Base-by-base conservation (phyloP, 2,113 vertebrate species). In the Halcyon senegalensis region DNA sequence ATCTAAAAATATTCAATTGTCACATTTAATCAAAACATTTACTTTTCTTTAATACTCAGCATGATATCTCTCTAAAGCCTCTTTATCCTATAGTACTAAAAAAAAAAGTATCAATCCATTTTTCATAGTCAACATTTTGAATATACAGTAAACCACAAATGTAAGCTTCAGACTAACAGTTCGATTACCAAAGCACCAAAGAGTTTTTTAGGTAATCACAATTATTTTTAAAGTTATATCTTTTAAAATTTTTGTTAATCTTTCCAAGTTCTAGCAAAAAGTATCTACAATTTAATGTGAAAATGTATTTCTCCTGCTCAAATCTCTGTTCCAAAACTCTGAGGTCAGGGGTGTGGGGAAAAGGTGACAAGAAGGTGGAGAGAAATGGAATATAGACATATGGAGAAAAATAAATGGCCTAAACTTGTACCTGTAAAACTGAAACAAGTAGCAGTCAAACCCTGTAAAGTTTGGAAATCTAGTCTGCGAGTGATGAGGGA, bases 281-380 rank as follows among this genome's bases (percentile, higher is more conserved):
- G 2, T 2, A 27, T 66, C 7, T 37, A 5, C 24, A 5, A 2
- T 41, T 33, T 16, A 73, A 30, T 17, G 5, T 20, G 10, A 33
- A 27, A 74, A 5, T 55, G 4, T 10, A 60, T 7, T 85, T 76
- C 13, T 43, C 43, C 43, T 20, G 0, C 10, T 86, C 31, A 75
- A 53, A 88, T 35, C 18, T 44, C 11, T 4, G 2, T 72, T 88
- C 9, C 15, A 50, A 46, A 85, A 53, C 0, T 1, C 18, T 62
- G 13, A 7, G 7, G 5, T 11, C 31, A 63, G 16, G 10, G 0
- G 0, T 67, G 20, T 1, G 1, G 10, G 15, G 10, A 41, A 25
- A 59, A 81, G 0, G 1, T 3, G 13, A 16, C 39, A 67, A 55
- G 12, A n/a, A 56, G 6, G 2, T 56, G 21, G 14, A 58, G 30